Conservation (phyloP, 2,888 invertebrate genomes). For the Orgyia antiqua region DNA sequence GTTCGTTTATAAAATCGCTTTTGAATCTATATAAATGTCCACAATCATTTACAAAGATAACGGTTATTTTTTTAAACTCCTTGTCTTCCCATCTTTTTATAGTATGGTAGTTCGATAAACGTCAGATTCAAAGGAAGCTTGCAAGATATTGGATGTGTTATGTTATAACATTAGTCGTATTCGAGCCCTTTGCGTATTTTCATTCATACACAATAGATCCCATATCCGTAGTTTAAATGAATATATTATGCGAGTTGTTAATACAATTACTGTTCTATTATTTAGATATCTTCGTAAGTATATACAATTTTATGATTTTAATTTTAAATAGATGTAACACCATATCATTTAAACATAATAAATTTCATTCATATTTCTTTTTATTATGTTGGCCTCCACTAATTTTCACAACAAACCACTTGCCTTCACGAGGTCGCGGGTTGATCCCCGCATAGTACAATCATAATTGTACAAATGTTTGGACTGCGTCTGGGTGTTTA, state of each 20-base stretch:
- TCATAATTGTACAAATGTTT: too few species aligned
- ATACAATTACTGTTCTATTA: conserved; percentile 4
- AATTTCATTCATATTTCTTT: too few species aligned
- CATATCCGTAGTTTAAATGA: conserved; percentile 32
- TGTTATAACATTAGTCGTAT: conserved; percentile 40
- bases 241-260: conserved; percentile 29
- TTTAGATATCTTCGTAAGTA: neutral
- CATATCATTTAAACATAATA: too few species aligned
- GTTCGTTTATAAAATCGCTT: conserved; percentile 68
- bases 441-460: too few species aligned
- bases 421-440: too few species aligned
- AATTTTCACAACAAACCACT: too few species aligned
- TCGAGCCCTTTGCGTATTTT: conserved; percentile 50
- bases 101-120: conserved; percentile 15
- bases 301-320: too few species aligned
- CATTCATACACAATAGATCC: conserved; percentile 56
- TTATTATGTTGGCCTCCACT: too few species aligned
- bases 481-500: too few species aligned
- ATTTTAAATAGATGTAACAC: too few species aligned
- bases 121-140: conserved; percentile 28
- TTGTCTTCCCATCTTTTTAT: conserved; percentile 17
- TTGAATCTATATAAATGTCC: conserved; percentile 70
- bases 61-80: conserved; percentile 34
- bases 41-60: conserved; percentile 33
- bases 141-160: conserved; percentile 40